A percentile compares a stretch with the other conserved stretches of the same genome.
Conservation (phyloP, 2,797 vertebrate species). For the Scleropages formosus region DNA sequence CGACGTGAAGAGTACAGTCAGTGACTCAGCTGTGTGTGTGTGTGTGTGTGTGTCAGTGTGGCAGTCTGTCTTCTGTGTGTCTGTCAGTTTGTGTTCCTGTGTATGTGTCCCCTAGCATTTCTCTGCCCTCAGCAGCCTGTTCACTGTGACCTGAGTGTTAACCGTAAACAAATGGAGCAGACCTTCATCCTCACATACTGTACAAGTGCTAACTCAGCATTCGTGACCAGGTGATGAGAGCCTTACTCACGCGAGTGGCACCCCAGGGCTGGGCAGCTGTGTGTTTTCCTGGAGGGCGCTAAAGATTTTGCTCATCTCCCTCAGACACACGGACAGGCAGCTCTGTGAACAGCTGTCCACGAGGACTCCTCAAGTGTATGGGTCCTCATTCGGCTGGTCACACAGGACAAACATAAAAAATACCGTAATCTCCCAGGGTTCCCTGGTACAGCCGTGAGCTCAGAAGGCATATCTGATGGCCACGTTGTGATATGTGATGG, state of each 20-base stretch:
- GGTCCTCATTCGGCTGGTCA: constrained; percentile 47
- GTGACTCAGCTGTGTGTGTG: no score
- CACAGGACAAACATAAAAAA: constrained; percentile 52
- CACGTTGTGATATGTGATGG: not conserved
- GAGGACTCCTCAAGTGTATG: constrained; percentile 32
- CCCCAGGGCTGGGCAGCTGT: constrained; percentile 55
- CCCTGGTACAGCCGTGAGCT: constrained; percentile 54
- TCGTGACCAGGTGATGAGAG: constrained; percentile 70
- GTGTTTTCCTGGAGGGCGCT: constrained; percentile 71
- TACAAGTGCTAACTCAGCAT: constrained; percentile 21
- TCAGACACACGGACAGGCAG: constrained; percentile 65
- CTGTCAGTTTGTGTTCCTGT: no score
- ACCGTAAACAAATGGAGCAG: not conserved
- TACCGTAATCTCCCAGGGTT: constrained; percentile 35
- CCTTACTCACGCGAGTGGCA: constrained; percentile 73
- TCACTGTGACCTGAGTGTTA: not conserved
- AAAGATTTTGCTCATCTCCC: constrained; percentile 59
- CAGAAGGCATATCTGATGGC: constrained; percentile 73
- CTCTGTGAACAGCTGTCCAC: constrained; percentile 38
- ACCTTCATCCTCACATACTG: no score
- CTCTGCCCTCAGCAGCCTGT: no score
- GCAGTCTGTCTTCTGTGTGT: no score
- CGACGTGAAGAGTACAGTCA: no score
- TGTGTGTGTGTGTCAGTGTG: no score
- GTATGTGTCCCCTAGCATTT: no score